Base-by-base conservation (phyloP, 2,888 invertebrate species). In the Synergus umbraculus region DNA sequence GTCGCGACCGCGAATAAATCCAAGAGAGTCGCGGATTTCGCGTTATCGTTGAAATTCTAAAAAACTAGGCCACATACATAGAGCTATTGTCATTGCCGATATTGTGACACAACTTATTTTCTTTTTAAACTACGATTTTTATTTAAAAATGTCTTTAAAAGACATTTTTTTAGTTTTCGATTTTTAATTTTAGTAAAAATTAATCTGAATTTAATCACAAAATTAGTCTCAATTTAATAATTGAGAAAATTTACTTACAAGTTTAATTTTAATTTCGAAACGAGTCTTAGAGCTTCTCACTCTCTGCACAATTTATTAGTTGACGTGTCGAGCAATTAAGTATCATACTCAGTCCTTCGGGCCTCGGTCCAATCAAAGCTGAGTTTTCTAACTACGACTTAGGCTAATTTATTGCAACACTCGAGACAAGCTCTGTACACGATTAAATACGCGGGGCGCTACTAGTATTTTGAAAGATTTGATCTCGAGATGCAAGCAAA, bases 351-450 rank as follows among this genome's bases (percentile, higher is more conserved):
- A 76, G 78, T 80, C 80, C 82, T 82, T 80, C 81, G 78, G 65
- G 54, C 76, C 54, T 63, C 79, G 79, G 49, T 77, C 77, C 78
- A 82, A 80, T 82, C 82, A 82, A 82, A 80, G 80, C 46, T 76
- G 76, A 80, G 80, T 84, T 84, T 83, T 86, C 80, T 76, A 84
- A 82, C 69, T 80, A 78, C 81, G 83, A 83, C 84, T 84, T 83
- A 80, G 82, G 82, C 82, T 87, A 83, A 86, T 86, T 85, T 87
- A 87, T 86, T 83, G 83, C 83, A 82, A 82, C 83, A 83, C 80
- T 77, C 29, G 44, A 15, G 37, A 73, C 54, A 44, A 58, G 58
- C 15, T 7, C 58, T 8, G 63, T 43, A 60, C 58, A 43, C 8
- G 65, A 65, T 65, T 65, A 43, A 37, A 65, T 41, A 41, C 65